Evolutionary conservation across 2,888 invertebrate genomes (phyloP).

Genomic region (Oligia strigilis): DNA sequence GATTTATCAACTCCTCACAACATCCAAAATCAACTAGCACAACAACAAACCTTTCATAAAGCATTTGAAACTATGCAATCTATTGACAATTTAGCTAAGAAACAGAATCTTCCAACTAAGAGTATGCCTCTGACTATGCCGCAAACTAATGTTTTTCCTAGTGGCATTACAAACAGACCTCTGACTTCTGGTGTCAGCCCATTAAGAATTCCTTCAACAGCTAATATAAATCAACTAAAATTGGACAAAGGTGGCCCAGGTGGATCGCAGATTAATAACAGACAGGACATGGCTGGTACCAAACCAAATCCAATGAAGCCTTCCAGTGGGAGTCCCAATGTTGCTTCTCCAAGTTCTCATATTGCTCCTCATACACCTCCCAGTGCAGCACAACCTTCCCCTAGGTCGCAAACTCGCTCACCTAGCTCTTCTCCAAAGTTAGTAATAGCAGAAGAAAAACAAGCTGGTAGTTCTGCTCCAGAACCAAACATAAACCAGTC

Average conservation of each 20-base stretch:
- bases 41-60: constrained; percentile 83
- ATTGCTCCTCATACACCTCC: constrained; percentile 76
- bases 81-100: constrained; percentile 88
- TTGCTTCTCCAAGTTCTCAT: constrained; percentile 79
- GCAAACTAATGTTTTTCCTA: constrained; percentile 80
- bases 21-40: constrained; percentile 82
- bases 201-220: constrained; percentile 81
- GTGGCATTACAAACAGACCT: constrained; percentile 77
- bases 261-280: constrained; percentile 72
- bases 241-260: constrained; percentile 77
- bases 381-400: constrained; percentile 81
- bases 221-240: constrained; percentile 80
- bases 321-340: constrained; percentile 71
- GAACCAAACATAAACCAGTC: constrained; percentile 84
- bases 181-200: constrained; percentile 74
- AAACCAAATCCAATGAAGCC: constrained; percentile 78
- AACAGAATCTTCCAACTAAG: constrained; percentile 85
- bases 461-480: constrained; percentile 73
- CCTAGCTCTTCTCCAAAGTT: constrained; percentile 89
- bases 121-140: constrained; percentile 75
- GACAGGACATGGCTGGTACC: constrained; percentile 75
- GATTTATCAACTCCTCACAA: constrained; percentile 88
- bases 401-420: constrained; percentile 87
- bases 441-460: constrained; percentile 89
- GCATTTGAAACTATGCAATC: constrained; percentile 89